Evolutionary conservation across 1,140 invertebrate genomes (phyloP), one percentile per base, ranked within the genome.

Genomic region (Acromyrmex heyeri): DNA sequence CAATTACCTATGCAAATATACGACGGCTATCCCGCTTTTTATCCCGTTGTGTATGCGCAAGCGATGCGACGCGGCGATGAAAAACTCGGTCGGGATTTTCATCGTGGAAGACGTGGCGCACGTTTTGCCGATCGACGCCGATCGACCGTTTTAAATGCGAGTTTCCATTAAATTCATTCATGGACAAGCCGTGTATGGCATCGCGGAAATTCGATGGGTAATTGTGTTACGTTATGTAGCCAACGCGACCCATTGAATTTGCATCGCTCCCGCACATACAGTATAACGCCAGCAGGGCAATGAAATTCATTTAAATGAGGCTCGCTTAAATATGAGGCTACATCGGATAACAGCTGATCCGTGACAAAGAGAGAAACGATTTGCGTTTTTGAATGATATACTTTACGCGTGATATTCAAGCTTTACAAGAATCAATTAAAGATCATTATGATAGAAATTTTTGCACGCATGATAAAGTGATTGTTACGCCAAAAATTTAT

Each of bases 1-100:
- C 89, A 90, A 90, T 90, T 90, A 90, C 88, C 89, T 90, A 90
- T 90, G 89, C 88, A 90, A 90, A 90, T 90, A 88, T 24, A 57
- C 50, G 48, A 24, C 50, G 82, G 70, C 86, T 62, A 76, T 59
- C 53, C 62, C 69, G 53, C 55, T 64, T 90, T 88, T 90, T 90
- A 86, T 88, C 79, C 30, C 59, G 44, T 82, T 75, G 76, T 87
- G 85, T 78, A 83, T 73, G 85, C 64, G 27, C 87, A 69, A 18
- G 59, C 30, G 57, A 55, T n/a, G 59, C 69, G 72, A 70, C 59
- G 48, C 48, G 14, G 10, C 55, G 88, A 76, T 73, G 69, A 82
- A 89, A 88, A 70, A 85, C 61, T 53, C 59, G 69, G 34, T 18
- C 55, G n/a, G 55, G 62, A 34, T 86, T 89, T 89, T 82, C 76